phyloP scores from a whole-genome alignment of 2,888 invertebrate genomes.

The Ormia ochracea region DNA sequence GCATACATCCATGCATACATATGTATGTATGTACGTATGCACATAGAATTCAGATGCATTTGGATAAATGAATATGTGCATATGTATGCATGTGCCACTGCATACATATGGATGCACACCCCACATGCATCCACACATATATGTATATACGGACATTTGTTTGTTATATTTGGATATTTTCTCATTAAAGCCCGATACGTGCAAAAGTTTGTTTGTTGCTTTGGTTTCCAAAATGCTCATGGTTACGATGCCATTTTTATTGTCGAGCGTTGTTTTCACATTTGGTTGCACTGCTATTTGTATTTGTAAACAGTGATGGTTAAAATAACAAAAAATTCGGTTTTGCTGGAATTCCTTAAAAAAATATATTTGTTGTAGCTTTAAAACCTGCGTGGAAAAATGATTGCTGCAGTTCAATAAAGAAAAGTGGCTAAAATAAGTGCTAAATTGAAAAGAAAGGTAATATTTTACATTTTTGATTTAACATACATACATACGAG shows the following conservation, averaged over 20 bases:
- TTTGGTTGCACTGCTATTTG: constrained; percentile 2
- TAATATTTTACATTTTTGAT: no score
- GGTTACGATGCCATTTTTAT: constrained; percentile 17
- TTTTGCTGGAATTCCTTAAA: neutral
- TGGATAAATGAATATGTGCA: neutral
- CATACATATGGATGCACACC: neutral
- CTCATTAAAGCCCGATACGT: constrained; percentile 35
- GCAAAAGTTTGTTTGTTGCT: constrained; percentile 39
- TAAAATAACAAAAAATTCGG: neutral
- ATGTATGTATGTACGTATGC: no score
- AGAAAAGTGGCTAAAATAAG: no score
- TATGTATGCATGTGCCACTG: neutral
- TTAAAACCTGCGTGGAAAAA: no score
- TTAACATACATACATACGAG: no score
- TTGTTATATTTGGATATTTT: constrained; percentile 17
- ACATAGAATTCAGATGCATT: neutral
- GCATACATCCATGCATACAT: neutral
- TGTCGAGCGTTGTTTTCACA: constrained; percentile 7
- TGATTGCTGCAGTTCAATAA: no score
- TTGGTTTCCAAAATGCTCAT: constrained; percentile 42
- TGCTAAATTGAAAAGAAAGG: no score
- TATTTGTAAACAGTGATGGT: constrained; percentile 9
- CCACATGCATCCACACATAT: neutral
- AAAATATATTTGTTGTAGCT: no score
- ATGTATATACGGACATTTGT: neutral